Base-by-base conservation (phyloP, 2,113 vertebrate species). In the Tragelaphus buxtoni region DNA sequence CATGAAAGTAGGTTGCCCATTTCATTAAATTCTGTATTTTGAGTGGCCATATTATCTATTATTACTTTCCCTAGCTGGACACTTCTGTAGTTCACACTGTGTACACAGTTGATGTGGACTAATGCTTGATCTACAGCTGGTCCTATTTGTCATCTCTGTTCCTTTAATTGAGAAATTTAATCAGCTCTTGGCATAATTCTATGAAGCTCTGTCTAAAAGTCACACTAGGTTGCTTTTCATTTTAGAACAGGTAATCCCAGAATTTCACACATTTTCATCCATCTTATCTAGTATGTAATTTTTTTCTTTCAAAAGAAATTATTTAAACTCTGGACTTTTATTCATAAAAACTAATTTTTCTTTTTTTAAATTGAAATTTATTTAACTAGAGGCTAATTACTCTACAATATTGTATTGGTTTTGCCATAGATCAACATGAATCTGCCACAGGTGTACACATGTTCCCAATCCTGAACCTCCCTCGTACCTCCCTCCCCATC, bases 311-410 rank as follows among this genome's bases (percentile, higher is more conserved):
- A 86, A 14, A 63, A 96, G 13, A 17, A 24, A 63, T 94, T 4
- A 87, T 76, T 88, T 92, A 61, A 95, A 92, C 35, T 96, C 9
- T 49, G 26, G 5, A 69, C 76, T 76, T 93, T 93, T 95, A 63
- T 86, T 60, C 88, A 60, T n/a, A 83, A 87, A 95, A 79, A 90
- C 61, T 55, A 53, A 51, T 60, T 93, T 91, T 94, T 72, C 28
- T 65, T 47, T 47, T 47, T 47, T 12, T 47, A 47, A 47, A 47
- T 47, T 47, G 10, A 47, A 47, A 11, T 47, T 12, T 47, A 47
- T 47, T 47, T 47, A 11, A 12, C 11, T 47, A 47, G 47, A 47
- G 47, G 47, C 47, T 47, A 47, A 47, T 11, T 47, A 47, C 10
- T 47, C 12, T 47, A 47, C 47, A 47, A 47, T 47, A 47, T 47